phyloP scores from a whole-genome alignment of 2,113 vertebrate genomes.

The Cephalophus harveyi region DNA sequence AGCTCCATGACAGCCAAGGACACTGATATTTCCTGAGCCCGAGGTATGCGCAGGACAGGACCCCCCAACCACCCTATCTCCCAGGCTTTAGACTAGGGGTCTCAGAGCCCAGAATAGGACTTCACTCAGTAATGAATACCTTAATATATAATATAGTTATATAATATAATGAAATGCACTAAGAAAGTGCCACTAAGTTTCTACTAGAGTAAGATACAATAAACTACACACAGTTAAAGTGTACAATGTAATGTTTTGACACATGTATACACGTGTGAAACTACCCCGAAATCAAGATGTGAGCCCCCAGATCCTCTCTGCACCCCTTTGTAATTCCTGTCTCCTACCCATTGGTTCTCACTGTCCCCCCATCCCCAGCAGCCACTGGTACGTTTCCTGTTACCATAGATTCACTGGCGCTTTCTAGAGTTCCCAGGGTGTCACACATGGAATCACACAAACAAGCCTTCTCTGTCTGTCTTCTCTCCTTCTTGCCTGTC shows the following conservation, averaged over 20 bases:
- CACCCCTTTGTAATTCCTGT: background rate
- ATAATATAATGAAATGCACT: background rate
- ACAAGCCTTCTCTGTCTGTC: background rate
- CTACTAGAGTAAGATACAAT: background rate
- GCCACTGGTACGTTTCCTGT: background rate
- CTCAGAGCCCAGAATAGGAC: background rate
- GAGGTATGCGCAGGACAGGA: background rate
- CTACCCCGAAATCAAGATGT: background rate
- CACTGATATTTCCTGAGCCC: background rate
- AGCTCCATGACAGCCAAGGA: background rate
- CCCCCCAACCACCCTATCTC: background rate
- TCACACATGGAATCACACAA: background rate
- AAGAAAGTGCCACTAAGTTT: background rate
- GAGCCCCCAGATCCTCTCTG: background rate
- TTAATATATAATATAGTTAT: background rate
- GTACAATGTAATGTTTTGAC: background rate
- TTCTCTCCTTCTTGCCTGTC: background rate
- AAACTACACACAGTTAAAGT: background rate
- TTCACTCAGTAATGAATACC: background rate
- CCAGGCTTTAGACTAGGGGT: background rate
- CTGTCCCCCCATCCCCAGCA: background rate
- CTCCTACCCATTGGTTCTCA: background rate
- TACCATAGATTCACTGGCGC: too few species aligned
- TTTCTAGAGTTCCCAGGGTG: background rate
- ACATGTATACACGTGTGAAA: background rate